Conservation (phyloP, 1,140 invertebrate species). For the Nixonia krombeini region DNA sequence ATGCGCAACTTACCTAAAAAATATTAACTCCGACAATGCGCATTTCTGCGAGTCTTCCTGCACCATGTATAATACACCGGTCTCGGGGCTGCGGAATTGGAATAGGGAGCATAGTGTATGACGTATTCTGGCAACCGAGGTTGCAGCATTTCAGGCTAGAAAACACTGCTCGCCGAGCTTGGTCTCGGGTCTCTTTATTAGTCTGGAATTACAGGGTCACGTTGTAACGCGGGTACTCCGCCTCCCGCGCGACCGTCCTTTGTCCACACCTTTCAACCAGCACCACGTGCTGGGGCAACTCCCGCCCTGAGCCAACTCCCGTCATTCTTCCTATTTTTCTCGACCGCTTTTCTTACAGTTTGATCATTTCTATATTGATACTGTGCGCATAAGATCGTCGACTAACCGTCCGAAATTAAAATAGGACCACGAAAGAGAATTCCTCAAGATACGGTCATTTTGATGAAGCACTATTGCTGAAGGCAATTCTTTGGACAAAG, state of each 20-base stretch:
- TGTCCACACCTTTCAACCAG: slow-evolving; percentile 20
- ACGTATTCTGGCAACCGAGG: slow-evolving; percentile 30
- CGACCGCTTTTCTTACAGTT: too few species aligned
- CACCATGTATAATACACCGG: slow-evolving; percentile 30
- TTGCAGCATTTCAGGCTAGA: slow-evolving; percentile 34
- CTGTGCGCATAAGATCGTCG: too few species aligned
- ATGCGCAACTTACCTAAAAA: too few species aligned
- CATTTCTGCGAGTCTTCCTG: slow-evolving; percentile 16
- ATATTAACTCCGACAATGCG: slow-evolving; percentile 10
- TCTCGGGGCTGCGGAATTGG: slow-evolving; percentile 19
- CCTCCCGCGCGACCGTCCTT: slow-evolving; percentile 1
- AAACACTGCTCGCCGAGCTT: slow-evolving; percentile 34
- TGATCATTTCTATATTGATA: too few species aligned
- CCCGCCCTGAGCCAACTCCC: slow-evolving; percentile 13
- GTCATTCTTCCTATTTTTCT: slow-evolving; percentile 10
- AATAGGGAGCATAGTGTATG: slow-evolving; percentile 27
- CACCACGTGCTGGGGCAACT: slow-evolving; percentile 33
- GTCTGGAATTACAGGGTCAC: slow-evolving; percentile 42
- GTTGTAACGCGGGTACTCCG: slow-evolving; percentile 37
- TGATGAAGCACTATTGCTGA: too few species aligned
- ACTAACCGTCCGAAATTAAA: too few species aligned
- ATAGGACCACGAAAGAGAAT: too few species aligned
- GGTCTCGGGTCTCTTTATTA: slow-evolving; percentile 51
- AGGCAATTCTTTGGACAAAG: too few species aligned
- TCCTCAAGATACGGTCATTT: too few species aligned